Evolutionary conservation across 1,140 invertebrate genomes (phyloP).

Genomic region (Drosophila baimaii): DNA sequence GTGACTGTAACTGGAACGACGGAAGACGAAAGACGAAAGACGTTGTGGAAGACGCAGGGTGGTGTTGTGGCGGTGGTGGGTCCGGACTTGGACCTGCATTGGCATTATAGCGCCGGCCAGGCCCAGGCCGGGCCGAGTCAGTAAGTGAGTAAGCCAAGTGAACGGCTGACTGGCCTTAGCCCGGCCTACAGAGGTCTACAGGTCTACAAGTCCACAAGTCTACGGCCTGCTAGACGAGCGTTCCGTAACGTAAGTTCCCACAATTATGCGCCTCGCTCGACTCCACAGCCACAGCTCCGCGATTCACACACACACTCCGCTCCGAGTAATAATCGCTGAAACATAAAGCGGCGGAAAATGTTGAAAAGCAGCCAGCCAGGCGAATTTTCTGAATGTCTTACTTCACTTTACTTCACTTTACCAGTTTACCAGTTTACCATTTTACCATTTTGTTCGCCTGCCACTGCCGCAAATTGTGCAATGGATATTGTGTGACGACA

Average conservation of each 20-base stretch:
- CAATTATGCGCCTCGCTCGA: slow-evolving; percentile 80
- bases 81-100: slow-evolving; percentile 60
- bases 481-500: slow-evolving; percentile 63
- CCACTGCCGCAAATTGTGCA: slow-evolving; percentile 63
- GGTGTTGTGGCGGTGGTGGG: slow-evolving; percentile 37
- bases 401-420: slow-evolving; percentile 61
- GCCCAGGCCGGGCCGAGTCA: slow-evolving; percentile 27
- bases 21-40: slow-evolving; percentile 36
- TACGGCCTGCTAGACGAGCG: slow-evolving; percentile 68
- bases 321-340: slow-evolving; percentile 72
- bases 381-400: slow-evolving; percentile 69
- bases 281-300: slow-evolving; percentile 52
- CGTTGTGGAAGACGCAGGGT: slow-evolving; percentile 46
- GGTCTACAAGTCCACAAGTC: slow-evolving; percentile 49
- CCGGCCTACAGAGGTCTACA: slow-evolving; percentile 47
- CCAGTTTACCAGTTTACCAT: slow-evolving; percentile 31
- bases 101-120: slow-evolving; percentile 79
- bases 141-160: slow-evolving; percentile 71
- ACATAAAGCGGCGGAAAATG: slow-evolving; percentile 78
- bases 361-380: slow-evolving; percentile 68
- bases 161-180: slow-evolving; percentile 72
- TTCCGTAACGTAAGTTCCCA: slow-evolving; percentile 81
- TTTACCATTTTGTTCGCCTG: slow-evolving; percentile 47
- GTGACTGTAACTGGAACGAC: slow-evolving; percentile 83
- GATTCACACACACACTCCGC: slow-evolving; percentile 41